Evolutionary conservation across 2,113 vertebrate genomes (phyloP).

Genomic region (Oncorhynchus masou): DNA sequence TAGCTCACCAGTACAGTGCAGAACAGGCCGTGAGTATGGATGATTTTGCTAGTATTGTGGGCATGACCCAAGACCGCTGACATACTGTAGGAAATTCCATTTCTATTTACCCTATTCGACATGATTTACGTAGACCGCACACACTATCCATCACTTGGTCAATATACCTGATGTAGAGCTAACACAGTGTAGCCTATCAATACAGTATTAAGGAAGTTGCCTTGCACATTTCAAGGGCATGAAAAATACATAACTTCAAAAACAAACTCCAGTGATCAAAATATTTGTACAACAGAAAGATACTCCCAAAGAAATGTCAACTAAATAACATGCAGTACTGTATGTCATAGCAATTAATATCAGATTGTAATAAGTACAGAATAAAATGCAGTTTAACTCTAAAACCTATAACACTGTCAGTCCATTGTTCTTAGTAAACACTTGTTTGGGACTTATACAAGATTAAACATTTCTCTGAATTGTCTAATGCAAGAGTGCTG

Average conservation of each 20-base stretch:
- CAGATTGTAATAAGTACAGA: not conserved
- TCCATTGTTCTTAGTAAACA: conserved; percentile 6
- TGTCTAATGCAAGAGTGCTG: conserved; percentile 30
- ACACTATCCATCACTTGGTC: not conserved
- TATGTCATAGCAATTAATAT: not conserved
- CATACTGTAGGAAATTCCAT: not conserved
- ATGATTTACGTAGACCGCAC: not conserved
- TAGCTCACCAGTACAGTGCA: not conserved
- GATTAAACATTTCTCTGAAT: conserved; percentile 18
- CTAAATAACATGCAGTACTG: not conserved
- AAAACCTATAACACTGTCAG: conserved; percentile 9
- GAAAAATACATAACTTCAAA: not conserved
- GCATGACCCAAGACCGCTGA: not conserved
- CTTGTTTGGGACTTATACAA: conserved; percentile 8
- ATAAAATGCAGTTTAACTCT: not conserved
- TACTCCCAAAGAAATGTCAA: not conserved
- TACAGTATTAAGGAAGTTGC: too few relatives aligned
- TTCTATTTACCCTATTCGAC: not conserved
- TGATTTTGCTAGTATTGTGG: not conserved
- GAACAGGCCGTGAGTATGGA: not conserved
- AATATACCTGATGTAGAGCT: too few relatives aligned
- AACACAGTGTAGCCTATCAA: too few relatives aligned
- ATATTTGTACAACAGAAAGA: not conserved
- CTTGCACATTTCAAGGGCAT: too few relatives aligned
- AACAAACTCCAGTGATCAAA: conserved; percentile 17